phyloP scores from a whole-genome alignment of 2,797 vertebrate species.

The Psittacula derbiana region DNA sequence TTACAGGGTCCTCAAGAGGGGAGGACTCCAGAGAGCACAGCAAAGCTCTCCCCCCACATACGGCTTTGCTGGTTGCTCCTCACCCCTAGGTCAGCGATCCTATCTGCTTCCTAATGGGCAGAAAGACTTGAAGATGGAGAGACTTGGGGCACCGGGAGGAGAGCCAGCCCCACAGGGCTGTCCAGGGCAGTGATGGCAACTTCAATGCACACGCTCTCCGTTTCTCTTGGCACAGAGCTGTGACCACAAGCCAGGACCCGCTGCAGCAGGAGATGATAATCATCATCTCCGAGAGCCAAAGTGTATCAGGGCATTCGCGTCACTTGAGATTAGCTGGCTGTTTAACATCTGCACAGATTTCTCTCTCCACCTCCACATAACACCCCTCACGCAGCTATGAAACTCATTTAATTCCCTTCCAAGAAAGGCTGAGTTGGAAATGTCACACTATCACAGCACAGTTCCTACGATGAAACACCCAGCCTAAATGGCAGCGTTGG shows the following conservation, averaged over 20 bases:
- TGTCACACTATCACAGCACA: conserved; percentile 33
- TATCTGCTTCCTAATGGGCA: neutral
- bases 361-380: conserved; percentile 33
- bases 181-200: neutral
- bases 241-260: neutral
- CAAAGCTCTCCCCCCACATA: neutral
- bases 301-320: neutral
- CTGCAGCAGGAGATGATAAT: conserved; percentile 34
- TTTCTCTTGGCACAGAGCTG: conserved; percentile 34
- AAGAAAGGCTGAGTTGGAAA: conserved; percentile 57
- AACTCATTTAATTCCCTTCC: conserved; percentile 22
- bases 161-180: neutral
- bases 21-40: neutral
- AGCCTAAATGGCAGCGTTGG: neutral
- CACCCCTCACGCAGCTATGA: conserved; percentile 4
- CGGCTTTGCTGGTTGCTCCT: neutral
- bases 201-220: neutral
- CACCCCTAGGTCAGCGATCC: neutral
- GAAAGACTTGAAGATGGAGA: neutral
- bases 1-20: neutral
- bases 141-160: neutral
- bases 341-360: conserved; percentile 56
- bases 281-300: conserved; percentile 1
- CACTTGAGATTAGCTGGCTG: conserved; percentile 46
- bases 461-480: neutral